Percentiles rank a stretch among this genome's conserved stretches.
These are phyloP conservation scores for Andricus grossulariae DNA, from an alignment of 1,140 invertebrate species.

Conservation along the genomic window DNA sequence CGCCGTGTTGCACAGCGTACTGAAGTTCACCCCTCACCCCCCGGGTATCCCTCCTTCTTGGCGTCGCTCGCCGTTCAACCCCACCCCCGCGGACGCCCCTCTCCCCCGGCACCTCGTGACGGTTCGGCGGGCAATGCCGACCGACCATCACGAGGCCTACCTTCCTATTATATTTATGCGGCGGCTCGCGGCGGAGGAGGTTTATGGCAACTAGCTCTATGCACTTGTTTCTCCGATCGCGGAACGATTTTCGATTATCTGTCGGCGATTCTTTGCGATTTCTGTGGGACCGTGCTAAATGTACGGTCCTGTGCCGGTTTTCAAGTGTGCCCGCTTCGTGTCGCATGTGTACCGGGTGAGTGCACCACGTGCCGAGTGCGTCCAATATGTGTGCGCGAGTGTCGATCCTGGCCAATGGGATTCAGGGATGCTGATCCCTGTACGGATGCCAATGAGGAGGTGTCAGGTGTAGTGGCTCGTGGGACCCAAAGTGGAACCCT, in stretches of 20 bases:
- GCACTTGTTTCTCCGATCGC: constrained; percentile 41
- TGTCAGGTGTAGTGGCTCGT: constrained; percentile 34
- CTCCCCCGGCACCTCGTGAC: constrained; percentile 65
- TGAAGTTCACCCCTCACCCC: constrained; percentile 51
- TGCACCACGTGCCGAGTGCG: constrained; percentile 42
- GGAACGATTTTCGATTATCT: constrained; percentile 38
- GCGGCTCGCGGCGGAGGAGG: constrained; percentile 70
- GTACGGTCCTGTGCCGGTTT: neutral
- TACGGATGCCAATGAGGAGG: constrained; percentile 42
- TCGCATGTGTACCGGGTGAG: constrained; percentile 27
- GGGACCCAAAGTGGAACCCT: neutral
- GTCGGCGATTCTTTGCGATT: constrained; percentile 20
- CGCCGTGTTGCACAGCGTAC: constrained; percentile 67
- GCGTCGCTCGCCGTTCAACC: constrained; percentile 43
- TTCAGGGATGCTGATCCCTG: constrained; percentile 37
- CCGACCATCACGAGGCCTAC: constrained; percentile 73
- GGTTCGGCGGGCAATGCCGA: constrained; percentile 72
- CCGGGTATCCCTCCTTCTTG: constrained; percentile 47
- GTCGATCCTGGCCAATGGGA: constrained; percentile 47
- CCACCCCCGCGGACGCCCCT: constrained; percentile 59
- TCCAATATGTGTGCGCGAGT: constrained; percentile 48
- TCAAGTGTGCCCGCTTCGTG: neutral
- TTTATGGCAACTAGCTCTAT: constrained; percentile 61
- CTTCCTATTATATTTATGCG: constrained; percentile 75
- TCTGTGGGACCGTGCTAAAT: neutral